phyloP scores from a whole-genome alignment of 2,113 vertebrate species.

The Delphinapterus leucas region DNA sequence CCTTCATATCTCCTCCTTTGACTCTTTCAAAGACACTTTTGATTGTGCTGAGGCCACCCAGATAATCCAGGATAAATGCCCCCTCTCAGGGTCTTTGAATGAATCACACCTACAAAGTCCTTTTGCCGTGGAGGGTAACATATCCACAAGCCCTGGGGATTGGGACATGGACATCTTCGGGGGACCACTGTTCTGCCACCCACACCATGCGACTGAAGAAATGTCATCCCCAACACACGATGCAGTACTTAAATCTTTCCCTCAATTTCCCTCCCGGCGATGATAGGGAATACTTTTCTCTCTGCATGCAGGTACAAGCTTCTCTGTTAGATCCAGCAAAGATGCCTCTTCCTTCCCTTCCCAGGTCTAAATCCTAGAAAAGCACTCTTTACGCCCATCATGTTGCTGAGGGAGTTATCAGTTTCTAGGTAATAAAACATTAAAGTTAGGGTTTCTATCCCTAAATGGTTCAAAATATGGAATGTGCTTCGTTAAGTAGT shows the following conservation, averaged over 20 bases:
- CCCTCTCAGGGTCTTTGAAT: neutral
- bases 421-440: neutral
- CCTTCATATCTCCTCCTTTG: neutral
- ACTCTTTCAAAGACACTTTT: neutral
- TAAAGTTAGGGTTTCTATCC: neutral
- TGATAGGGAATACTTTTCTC: neutral
- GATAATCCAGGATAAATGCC: neutral
- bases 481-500: neutral
- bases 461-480: neutral
- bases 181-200: neutral
- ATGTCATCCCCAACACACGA: neutral
- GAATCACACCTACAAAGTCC: neutral
- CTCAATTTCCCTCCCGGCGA: neutral
- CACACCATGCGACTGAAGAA: neutral
- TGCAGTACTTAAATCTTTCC: neutral
- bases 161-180: no score
- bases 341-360: neutral
- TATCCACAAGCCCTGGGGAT: neutral
- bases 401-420: neutral
- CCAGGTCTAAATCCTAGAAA: neutral
- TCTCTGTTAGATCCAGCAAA: neutral
- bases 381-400: fast-evolving
- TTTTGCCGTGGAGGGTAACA: neutral
- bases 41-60: neutral
- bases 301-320: neutral